Evolutionary conservation across 2,113 vertebrate species (phyloP), one percentile per base, ranked within the genome.

Genomic region (Formicarius rufipectus): DNA sequence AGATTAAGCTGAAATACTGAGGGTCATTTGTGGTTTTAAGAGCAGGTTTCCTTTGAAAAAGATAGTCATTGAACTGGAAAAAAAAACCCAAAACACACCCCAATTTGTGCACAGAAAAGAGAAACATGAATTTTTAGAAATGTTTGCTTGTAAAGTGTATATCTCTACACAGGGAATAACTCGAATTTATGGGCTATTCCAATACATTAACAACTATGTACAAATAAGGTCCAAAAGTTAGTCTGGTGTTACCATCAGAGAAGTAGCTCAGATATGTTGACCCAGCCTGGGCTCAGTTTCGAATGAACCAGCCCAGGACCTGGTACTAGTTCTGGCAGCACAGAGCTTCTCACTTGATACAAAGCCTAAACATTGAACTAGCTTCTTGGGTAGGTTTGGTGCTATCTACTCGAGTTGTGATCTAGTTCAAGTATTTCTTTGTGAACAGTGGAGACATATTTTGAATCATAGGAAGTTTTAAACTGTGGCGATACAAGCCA

Each of bases 401-500:
- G 44, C 24, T 53, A 21, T 10, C 21, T 49, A 11, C 21, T 49
- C 9, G 66, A 83, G n/a, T 11, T 56, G 25, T 49, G 68, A 75
- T 78, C 31, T 44, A 60, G n/a, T 49, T 30, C 21, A 49, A 80
- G 11, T 21, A 31, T 39, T 91, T 92, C 35, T 73, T 83, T 35
- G 71, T 35, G 59, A 85, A 73, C 14, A 39, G 37, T 18, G 16
- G 31, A 62, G 90, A 35, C 35, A 21, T 82, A 76, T 69, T 92
- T 95, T 77, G 39, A 92, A 33, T 79, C 37, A 50, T 30, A 67
- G 40, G 31, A 94, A 93, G 37, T 91, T 94, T 93, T 64, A 64
- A 91, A 87, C 74, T 87, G 39, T 85, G 74, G 58, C 28, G 68
- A 58, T 96, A 53, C 27, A 64, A 94, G 92, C 87, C 96, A 93